Percentiles rank a stretch among this genome's conserved stretches.
These are phyloP conservation scores for Napeogenes inachia DNA, from an alignment of 2,888 invertebrate species.

Conservation along the genomic window DNA sequence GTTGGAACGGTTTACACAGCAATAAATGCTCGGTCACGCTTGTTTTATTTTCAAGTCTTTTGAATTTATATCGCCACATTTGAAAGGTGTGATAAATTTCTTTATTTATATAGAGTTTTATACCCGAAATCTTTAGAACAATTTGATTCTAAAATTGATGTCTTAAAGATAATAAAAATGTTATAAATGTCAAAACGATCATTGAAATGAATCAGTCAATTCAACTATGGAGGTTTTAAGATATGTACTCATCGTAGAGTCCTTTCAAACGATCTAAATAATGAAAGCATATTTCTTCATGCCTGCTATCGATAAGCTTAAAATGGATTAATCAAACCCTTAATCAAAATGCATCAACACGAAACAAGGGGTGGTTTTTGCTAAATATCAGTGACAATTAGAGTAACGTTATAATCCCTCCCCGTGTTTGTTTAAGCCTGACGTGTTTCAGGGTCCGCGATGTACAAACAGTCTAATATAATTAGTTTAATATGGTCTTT, in stretches of 20 bases:
- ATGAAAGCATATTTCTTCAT: not conserved
- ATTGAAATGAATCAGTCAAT: too few species aligned
- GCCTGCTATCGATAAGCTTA: constrained; percentile 27
- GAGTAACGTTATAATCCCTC: constrained; percentile 67
- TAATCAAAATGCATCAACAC: constrained; percentile 66
- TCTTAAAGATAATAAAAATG: too few species aligned
- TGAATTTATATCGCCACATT: not conserved
- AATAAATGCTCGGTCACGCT: constrained; percentile 29
- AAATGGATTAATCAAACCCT: constrained; percentile 45
- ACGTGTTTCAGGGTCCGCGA: constrained; percentile 34
- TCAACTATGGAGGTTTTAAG: too few species aligned
- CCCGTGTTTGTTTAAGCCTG: constrained; percentile 43
- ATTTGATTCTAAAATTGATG: too few species aligned
- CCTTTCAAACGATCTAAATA: not conserved
- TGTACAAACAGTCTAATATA: constrained; percentile 18
- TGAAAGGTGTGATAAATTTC: not conserved
- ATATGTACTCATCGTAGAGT: not conserved
- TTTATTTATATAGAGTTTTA: not conserved
- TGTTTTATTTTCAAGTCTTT: constrained; percentile 20
- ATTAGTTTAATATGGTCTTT: constrained; percentile 3
- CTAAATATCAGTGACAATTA: constrained; percentile 67
- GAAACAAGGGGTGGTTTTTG: constrained; percentile 55
- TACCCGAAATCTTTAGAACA: too few species aligned
- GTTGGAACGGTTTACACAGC: constrained; percentile 32
- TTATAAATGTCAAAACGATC: too few species aligned